phyloP scores from a whole-genome alignment of 2,113 vertebrate species.

The Rutilus rutilus region DNA sequence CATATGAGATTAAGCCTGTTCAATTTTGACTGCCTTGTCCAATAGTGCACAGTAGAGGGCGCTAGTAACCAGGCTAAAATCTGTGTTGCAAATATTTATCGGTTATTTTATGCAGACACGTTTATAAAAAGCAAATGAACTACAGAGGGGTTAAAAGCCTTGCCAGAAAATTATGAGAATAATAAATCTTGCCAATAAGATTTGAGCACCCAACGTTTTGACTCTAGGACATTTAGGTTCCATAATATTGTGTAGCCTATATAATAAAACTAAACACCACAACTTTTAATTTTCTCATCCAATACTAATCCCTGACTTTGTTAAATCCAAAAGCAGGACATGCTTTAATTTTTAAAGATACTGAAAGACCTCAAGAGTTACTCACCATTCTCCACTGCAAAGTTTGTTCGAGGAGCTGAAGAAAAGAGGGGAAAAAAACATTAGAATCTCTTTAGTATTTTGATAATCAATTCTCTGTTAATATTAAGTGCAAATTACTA shows the following conservation, averaged over 20 bases:
- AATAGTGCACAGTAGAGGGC: slow-evolving; percentile 67
- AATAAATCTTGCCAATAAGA: background rate
- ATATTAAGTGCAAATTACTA: background rate
- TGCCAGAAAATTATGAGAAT: background rate
- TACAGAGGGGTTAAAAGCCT: background rate
- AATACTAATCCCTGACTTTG: background rate
- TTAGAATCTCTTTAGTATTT: background rate
- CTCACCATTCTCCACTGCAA: slow-evolving; percentile 90
- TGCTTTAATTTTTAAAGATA: background rate
- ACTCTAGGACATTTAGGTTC: background rate
- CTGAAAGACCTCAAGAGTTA: slow-evolving; percentile 30
- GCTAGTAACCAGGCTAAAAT: slow-evolving; percentile 46
- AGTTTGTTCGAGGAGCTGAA: slow-evolving; percentile 87
- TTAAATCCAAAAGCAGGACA: background rate
- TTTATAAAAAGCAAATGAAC: background rate
- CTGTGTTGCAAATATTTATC: background rate
- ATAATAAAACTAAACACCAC: background rate
- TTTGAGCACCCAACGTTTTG: background rate
- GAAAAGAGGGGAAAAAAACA: slow-evolving; percentile 58
- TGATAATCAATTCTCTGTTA: background rate
- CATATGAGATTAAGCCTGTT: background rate
- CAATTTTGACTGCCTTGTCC: background rate
- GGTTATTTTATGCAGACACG: background rate
- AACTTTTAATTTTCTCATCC: background rate
- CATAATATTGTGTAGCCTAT: too few species aligned